Base-by-base conservation (phyloP, 1,140 invertebrate species). In the Spodoptera litura region DNA sequence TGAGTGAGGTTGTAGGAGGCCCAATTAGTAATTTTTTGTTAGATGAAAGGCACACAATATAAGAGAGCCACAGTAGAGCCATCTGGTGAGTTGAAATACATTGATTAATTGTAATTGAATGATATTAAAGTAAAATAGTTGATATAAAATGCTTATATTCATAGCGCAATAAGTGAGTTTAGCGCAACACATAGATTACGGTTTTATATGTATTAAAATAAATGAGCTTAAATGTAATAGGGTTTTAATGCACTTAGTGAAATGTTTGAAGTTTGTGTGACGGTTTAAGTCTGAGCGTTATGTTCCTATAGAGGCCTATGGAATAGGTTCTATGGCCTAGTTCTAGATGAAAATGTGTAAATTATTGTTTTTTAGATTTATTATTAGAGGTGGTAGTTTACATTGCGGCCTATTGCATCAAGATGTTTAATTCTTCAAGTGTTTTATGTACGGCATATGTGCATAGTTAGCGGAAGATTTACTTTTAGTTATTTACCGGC, bases 261-360 rank as follows among this genome's bases (percentile, higher is more conserved):
- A 51, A 72, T 72, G 25, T 72, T 55, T 58, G 3, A 44, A 58
- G 53, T 74, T 58, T 74, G 71, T 74, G 71, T 74, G 71, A 74
- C 44, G 38, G 27, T 31, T 74, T 27, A 51, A 58, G 56, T 74
- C 71, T 74, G 71, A 58, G 49, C 58, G 71, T 58, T 74, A 74
- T 58, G 71, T 74, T 74, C 71, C 71, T 74, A 74, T 59, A 72
- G 71, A 27, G 71, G 71, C 71, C 71, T 74, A 74, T 61, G 56
- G 56, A 56, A 71, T 71, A 71, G 68, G 68, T 71, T 55, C 52
- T 31, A 27, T 20, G 68, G 68, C 68, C 68, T 71, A 71, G 56
- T 71, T 38, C 35, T 71, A 71, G 27, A 71, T 13, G 56, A 56
- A 56, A 55, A 55, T 15, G 15, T 51, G 66, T 71, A 71, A 55